Conservation (phyloP, 2,888 invertebrate genomes). For the Cerastis rubricosa region DNA sequence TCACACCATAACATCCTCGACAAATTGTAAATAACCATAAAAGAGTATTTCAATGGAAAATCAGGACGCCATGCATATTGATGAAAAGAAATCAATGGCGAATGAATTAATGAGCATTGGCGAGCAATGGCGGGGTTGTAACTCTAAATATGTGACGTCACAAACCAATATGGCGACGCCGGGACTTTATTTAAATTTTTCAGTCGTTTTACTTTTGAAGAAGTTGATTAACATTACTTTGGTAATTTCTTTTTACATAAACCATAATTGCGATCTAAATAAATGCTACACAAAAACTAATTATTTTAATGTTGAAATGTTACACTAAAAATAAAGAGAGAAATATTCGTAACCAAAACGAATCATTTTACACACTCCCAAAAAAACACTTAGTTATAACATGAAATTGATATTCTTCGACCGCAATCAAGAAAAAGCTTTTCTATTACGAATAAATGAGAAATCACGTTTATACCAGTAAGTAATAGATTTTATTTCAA, state of each 20-base stretch:
- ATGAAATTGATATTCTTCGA: constrained; percentile 23
- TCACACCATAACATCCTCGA: constrained; percentile 9
- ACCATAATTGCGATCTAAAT: background rate
- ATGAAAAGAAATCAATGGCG: constrained; percentile 48
- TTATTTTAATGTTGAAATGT: background rate
- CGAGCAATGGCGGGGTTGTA: constrained; percentile 10
- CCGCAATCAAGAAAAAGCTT: constrained; percentile 13
- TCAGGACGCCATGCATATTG: constrained; percentile 48
- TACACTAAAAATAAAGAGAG: background rate
- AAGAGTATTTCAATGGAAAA: constrained; percentile 25
- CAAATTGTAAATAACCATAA: constrained; percentile 42
- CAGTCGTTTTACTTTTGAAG: background rate
- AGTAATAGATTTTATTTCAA: constrained; percentile 50
- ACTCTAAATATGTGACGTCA: constrained; percentile 36
- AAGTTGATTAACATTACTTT: background rate
- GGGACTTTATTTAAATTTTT: constrained; percentile 11
- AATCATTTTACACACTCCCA: background rate
- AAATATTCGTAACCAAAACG: background rate
- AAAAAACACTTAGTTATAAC: background rate
- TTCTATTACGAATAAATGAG: constrained; percentile 36
- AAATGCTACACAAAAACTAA: background rate
- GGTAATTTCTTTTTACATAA: background rate
- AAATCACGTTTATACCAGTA: constrained; percentile 19
- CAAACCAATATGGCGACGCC: constrained; percentile 11
- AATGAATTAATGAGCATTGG: constrained; percentile 56